Evolutionary conservation across 2,113 vertebrate species (phyloP).

Genomic region (Paedocypris sp.): DNA sequence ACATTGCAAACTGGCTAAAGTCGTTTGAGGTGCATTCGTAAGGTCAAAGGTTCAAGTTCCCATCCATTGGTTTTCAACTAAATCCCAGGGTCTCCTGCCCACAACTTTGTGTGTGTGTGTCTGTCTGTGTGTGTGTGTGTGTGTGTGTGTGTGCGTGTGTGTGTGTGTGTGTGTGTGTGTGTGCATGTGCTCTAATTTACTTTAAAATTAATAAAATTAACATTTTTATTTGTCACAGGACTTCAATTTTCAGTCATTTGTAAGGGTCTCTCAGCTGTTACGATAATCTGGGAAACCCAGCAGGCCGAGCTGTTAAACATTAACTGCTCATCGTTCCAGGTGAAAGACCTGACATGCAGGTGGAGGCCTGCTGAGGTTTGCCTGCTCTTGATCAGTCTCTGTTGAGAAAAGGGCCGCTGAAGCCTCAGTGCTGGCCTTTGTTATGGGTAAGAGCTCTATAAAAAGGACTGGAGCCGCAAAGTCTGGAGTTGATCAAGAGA

Average conservation of each 20-base stretch:
- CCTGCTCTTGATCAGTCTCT: slow-evolving; percentile 52
- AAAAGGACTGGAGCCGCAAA: slow-evolving; percentile 28
- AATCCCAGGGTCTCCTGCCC: too few relatives aligned
- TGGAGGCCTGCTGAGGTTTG: slow-evolving; percentile 1
- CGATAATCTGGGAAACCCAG: neutral
- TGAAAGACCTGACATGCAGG: slow-evolving; percentile 29
- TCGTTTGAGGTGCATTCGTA: too few relatives aligned
- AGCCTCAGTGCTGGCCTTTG: slow-evolving; percentile 30
- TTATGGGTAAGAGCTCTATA: slow-evolving; percentile 38
- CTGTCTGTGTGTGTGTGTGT: too few relatives aligned
- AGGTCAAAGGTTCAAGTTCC: too few relatives aligned
- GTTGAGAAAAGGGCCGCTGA: slow-evolving; percentile 43
- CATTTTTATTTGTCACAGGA: neutral
- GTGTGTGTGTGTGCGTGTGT: too few relatives aligned
- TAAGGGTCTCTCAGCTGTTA: neutral
- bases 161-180: too few relatives aligned
- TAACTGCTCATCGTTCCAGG: slow-evolving; percentile 1
- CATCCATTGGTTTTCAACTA: too few relatives aligned
- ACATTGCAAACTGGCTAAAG: too few relatives aligned
- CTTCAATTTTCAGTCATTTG: neutral
- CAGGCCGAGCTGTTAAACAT: neutral
- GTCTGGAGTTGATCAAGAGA: slow-evolving; percentile 48
- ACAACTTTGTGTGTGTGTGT: neutral
- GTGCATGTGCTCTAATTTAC: too few relatives aligned
- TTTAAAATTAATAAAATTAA: too few relatives aligned